phyloP scores from a whole-genome alignment of 2,113 vertebrate species.

The Neolamprologus modestus region DNA sequence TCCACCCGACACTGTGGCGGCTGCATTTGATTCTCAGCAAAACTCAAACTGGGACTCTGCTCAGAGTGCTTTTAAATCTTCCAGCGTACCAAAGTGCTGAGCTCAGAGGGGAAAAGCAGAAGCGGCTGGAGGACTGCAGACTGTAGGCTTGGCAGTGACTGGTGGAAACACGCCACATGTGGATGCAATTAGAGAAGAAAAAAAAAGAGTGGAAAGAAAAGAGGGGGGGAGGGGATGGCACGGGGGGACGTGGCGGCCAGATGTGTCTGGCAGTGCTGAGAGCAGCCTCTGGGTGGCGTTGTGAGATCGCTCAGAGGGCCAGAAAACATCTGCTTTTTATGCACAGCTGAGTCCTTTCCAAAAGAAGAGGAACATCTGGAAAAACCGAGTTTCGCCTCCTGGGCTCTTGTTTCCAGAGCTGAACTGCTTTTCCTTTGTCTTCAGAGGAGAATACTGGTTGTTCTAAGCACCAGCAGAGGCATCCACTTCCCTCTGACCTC shows the following conservation, averaged over 20 bases:
- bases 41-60: background rate
- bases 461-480: background rate
- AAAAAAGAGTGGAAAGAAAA: conserved; percentile 5
- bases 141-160: conserved; percentile 61
- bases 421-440: conserved; percentile 30
- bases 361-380: conserved; percentile 53
- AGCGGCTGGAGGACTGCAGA: conserved; percentile 26
- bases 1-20: background rate
- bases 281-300: conserved; percentile 56
- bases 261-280: conserved; percentile 6
- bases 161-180: conserved; percentile 76
- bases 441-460: background rate
- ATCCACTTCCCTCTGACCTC: background rate
- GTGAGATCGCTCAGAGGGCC: background rate
- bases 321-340: conserved; percentile 20
- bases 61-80: background rate
- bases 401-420: background rate
- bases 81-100: conserved; percentile 38
- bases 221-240: background rate
- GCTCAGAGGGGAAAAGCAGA: conserved; percentile 34
- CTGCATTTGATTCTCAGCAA: background rate
- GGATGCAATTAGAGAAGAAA: conserved; percentile 65
- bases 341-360: conserved; percentile 29
- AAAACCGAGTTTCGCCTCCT: conserved; percentile 19
- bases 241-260: conserved; percentile 43